Evolutionary conservation across 2,888 invertebrate species (phyloP), one percentile per base, ranked within the genome.

Genomic region (Mesochorus sp.): DNA sequence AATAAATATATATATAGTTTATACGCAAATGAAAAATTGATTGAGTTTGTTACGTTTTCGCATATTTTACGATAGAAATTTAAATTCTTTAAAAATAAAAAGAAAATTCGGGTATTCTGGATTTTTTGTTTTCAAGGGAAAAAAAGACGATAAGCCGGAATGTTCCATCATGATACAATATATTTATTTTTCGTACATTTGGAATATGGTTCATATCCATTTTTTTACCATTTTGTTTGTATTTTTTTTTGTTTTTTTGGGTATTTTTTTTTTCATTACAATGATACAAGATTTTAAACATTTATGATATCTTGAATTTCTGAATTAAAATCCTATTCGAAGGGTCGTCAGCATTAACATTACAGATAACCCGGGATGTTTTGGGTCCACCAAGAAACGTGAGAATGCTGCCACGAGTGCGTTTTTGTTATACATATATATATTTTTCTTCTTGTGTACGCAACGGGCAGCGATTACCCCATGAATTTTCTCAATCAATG

Each of bases 201-300:
- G 82, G 85, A 87, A 88, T 88, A 87, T 87, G 82, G 84, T 88
- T 88, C 85, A 88, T 87, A 86, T 85, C 70, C 76, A 79, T 79
- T 68, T 61, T 68, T 28, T 21, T 68, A 55, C 31, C 19, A 10
- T 55, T 67, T 70, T 73, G 42, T 61, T 66, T 31, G n/a, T 42
- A n/a, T n/a, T 14, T 10, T 34, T 34, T 42, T 34, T 49, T 51
- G 12, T 66, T 79, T 66, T 80, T 61, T 71, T 70, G n/a, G n/a
- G n/a, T n/a, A n/a, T 67, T 75, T 74, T 79, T 64, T 80, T 72
- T 86, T 85, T 86, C 88, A 87, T 89, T 89, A 88, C 89, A 89
- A 87, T 88, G 83, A 88, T 89, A 88, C 87, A 88, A 87, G 87
- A 86, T 86, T 82, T 89, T 85, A 87, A 88, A 89, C 88, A 89